Conservation (phyloP, 2,113 vertebrate genomes). For the Clarias gariepinus region DNA sequence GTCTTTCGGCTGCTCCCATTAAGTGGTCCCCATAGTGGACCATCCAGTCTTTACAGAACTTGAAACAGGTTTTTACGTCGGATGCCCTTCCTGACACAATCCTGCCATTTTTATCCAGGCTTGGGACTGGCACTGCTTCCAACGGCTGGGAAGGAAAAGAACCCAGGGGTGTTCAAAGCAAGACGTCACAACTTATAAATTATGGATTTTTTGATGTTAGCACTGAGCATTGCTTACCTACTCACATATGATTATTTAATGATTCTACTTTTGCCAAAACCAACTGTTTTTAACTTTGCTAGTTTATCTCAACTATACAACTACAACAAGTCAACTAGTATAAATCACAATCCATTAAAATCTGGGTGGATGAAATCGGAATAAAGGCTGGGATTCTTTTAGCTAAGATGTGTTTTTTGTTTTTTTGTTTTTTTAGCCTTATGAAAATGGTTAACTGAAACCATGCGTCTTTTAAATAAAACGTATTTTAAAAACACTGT, state of each 20-base stretch:
- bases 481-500: background rate
- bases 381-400: background rate
- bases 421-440: too few relatives aligned
- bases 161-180: background rate
- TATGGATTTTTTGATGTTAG: background rate
- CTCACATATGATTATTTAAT: background rate
- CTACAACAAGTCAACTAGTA: too few relatives aligned
- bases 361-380: background rate
- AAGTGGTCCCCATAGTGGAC: too few relatives aligned
- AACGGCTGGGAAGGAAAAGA: too few relatives aligned
- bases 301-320: too few relatives aligned
- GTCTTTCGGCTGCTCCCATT: too few relatives aligned
- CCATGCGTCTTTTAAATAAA: background rate
- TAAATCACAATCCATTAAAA: too few relatives aligned
- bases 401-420: too few relatives aligned
- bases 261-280: background rate
- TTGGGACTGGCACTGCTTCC: too few relatives aligned
- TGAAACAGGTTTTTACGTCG: background rate
- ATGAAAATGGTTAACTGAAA: background rate
- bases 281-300: background rate
- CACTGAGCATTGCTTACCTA: background rate
- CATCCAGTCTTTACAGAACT: background rate
- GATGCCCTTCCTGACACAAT: too few relatives aligned
- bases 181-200: background rate
- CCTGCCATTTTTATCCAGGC: too few relatives aligned